Percentiles rank a stretch among this genome's conserved stretches.
Conservation (phyloP, 2,797 vertebrate species). For the Tapera naevia region DNA sequence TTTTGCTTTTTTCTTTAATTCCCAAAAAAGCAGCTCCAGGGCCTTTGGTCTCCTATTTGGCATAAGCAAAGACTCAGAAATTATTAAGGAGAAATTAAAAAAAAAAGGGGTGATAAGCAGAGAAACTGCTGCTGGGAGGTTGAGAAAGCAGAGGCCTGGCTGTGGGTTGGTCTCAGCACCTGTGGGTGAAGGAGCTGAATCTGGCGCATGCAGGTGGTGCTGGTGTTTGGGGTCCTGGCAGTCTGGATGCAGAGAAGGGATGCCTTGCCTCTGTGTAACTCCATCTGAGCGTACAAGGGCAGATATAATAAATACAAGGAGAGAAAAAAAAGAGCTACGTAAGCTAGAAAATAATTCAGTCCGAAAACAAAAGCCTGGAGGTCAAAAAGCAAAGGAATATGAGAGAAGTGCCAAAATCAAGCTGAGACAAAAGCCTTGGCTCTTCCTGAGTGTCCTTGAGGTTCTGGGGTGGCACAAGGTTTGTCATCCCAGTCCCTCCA, state of each 20-base stretch:
- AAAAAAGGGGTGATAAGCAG: background rate
- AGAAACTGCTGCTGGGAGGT: background rate
- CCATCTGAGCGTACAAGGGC: background rate
- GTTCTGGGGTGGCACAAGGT: background rate
- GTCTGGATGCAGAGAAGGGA: background rate
- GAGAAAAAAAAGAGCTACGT: background rate
- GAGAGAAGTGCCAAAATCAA: background rate
- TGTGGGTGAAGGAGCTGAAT: accelerated
- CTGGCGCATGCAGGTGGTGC: accelerated
- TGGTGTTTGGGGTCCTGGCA: background rate
- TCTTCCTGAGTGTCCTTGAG: accelerated
- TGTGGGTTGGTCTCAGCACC: accelerated
- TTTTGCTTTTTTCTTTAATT: background rate
- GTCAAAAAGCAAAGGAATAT: background rate
- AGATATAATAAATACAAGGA: background rate
- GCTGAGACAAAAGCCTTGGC: background rate
- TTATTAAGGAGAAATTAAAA: background rate
- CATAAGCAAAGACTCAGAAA: background rate
- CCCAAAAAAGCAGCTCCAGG: background rate
- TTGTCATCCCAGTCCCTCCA: accelerated
- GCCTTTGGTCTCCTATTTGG: background rate
- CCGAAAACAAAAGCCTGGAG: background rate
- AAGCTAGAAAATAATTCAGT: background rate
- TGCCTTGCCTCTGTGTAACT: background rate
- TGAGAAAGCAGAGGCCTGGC: background rate